phyloP scores from a whole-genome alignment of 2,888 invertebrate species.

The Scaptomyza parva region DNA sequence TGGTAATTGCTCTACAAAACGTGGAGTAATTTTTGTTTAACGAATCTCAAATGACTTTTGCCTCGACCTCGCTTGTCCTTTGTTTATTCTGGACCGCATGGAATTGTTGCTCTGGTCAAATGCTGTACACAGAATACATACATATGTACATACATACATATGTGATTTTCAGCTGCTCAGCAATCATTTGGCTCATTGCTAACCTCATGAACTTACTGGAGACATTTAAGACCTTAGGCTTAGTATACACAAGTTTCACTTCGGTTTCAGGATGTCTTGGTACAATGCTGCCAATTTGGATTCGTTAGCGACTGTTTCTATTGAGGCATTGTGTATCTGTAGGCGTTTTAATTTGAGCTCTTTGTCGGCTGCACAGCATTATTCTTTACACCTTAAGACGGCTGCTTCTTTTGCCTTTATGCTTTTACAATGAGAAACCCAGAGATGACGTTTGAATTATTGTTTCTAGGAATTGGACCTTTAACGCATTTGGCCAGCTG shows the following conservation, averaged over 20 bases:
- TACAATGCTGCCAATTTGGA: conserved; percentile 51
- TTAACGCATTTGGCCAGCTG: conserved; percentile 43
- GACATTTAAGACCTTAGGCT: conserved; percentile 71
- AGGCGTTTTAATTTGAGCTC: conserved; percentile 67
- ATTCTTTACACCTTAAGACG: conserved; percentile 66
- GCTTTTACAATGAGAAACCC: conserved; percentile 66
- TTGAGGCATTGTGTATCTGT: conserved; percentile 64
- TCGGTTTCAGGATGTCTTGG: conserved; percentile 50
- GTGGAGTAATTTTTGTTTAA: conserved; percentile 82
- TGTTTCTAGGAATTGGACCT: conserved; percentile 41
- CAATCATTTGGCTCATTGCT: conserved; percentile 41
- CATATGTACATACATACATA: too few relatives aligned
- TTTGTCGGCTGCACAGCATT: conserved; percentile 63
- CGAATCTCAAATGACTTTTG: conserved; percentile 79
- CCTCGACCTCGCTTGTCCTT: conserved; percentile 34
- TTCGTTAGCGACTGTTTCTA: conserved; percentile 65
- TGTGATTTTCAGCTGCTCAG: conserved; percentile 44
- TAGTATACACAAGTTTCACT: conserved; percentile 7
- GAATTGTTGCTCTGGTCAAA: conserved; percentile 17
- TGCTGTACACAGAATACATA: conserved; percentile 21
- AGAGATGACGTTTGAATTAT: conserved; percentile 66
- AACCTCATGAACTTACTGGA: conserved; percentile 52
- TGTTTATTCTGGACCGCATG: conserved; percentile 57
- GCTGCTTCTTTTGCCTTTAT: conserved; percentile 48
- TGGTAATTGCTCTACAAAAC: conserved; percentile 83